Evolutionary conservation across 2,113 vertebrate genomes (phyloP), one percentile per base, ranked within the genome.

Genomic region (Anthoscopus minutus): DNA sequence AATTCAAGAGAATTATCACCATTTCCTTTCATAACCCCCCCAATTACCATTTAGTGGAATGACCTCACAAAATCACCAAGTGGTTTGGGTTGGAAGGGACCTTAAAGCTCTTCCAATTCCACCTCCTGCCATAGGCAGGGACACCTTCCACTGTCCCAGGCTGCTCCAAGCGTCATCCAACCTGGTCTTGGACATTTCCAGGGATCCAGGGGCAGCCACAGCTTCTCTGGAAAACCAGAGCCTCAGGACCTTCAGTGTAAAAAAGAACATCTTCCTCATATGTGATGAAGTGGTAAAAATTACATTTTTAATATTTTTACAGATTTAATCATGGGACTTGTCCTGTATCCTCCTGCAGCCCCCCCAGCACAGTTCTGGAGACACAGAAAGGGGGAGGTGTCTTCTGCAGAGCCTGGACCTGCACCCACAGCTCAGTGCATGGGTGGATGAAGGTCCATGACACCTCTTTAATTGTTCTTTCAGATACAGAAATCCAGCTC

Each of bases 81-180:
- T 15, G 24, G 4, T 74, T 67, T 89, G 47, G 14, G 28, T 38
- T 45, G 30, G 45, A 30, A 60, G 28, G 9, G 33, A 30, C 23
- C 2, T 30, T 23, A 38, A 44, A 44, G 9, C 0, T 2, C 12
- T 3, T 44, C 58, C 28, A 5, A 4, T 33, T 0, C 22, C 12
- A 37, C 1, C 10, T 4, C 11, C 57, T 80, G 42, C 25, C 42
- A 22, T 10, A 21, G 18, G 16, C 48, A 87, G 57, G 57, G 57
- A 35, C 42, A 48, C 1, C 24, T 80, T 8, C 15, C 42, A 12
- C 16, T 10, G 0, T 4, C 4, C n/a, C 57, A 62, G 48, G n/a
- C 0, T n/a, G 24, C 24, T 54, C 56, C 65, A 30, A 62, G 16
- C 9, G 24, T 7, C 0, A 0, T 21, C 40, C 58, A 80, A 0